These are phyloP conservation scores for Lepus oiostolus DNA, from an alignment of 2,797 vertebrate species.

Conservation along the genomic window DNA sequence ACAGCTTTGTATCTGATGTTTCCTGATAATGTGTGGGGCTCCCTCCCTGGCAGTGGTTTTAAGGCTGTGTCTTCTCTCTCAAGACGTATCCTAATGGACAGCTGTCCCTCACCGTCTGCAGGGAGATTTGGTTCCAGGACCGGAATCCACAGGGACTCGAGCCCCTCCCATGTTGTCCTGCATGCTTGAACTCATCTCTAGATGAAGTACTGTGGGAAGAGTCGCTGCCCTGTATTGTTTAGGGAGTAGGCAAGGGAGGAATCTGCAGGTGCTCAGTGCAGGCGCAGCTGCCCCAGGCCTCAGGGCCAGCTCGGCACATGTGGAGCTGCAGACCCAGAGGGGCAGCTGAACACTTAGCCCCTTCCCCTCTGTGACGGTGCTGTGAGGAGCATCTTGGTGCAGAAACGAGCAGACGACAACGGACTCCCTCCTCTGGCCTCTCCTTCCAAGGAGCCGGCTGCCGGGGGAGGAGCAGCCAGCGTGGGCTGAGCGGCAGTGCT, in stretches of 20 bases:
- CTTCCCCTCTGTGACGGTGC: neutral
- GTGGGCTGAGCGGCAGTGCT: neutral
- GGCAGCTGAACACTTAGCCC: neutral
- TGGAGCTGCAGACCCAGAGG: neutral
- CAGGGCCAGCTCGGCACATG: too few species aligned
- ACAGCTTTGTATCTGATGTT: neutral
- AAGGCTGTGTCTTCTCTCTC: neutral
- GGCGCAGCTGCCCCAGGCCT: too few species aligned
- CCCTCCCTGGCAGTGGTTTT: neutral
- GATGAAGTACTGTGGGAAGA: too few species aligned
- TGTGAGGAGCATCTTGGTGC: too few species aligned
- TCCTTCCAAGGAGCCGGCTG: neutral
- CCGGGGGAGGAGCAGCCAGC: rapidly evolving
- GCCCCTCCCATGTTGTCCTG: neutral
- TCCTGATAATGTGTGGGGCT: neutral
- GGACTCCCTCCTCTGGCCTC: neutral
- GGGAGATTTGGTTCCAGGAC: neutral
- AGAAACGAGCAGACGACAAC: neutral
- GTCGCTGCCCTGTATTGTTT: too few species aligned
- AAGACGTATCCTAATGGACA: neutral
- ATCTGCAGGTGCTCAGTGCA: too few species aligned
- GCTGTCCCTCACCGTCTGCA: neutral
- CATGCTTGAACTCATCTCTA: too few species aligned
- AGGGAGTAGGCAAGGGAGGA: too few species aligned
- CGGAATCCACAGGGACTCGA: neutral